Evolutionary conservation across 2,888 invertebrate species (phyloP).

Genomic region (Melinaea marsaeus): DNA sequence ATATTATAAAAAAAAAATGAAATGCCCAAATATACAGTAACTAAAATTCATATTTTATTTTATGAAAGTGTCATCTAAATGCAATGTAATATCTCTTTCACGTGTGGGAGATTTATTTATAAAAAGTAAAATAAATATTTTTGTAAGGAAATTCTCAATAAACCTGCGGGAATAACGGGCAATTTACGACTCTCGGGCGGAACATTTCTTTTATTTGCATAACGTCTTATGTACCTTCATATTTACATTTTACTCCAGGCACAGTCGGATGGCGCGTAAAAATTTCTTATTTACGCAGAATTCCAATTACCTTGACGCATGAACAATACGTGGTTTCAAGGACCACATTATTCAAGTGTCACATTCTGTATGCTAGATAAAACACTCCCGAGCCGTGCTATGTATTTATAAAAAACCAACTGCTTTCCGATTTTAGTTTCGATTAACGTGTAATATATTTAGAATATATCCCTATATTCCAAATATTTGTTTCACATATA

Average conservation of each 20-base stretch:
- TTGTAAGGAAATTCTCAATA: conserved; percentile 13
- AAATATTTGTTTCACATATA: too few relatives aligned
- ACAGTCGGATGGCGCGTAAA: conserved; percentile 16
- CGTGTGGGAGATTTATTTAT: conserved; percentile 2
- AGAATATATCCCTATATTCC: too few relatives aligned
- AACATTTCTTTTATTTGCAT: conserved; percentile 20
- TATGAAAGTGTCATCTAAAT: neutral
- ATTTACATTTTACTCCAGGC: conserved; percentile 24
- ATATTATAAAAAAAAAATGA: too few relatives aligned
- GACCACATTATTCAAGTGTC: neutral
- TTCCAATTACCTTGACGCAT: conserved; percentile 18
- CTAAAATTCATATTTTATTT: neutral
- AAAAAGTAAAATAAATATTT: conserved; percentile 5
- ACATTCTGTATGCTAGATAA: too few relatives aligned
- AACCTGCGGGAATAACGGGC: conserved; percentile 12
- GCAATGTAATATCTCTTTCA: conserved; percentile 6
- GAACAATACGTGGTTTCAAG: conserved; percentile 3
- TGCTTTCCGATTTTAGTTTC: too few relatives aligned
- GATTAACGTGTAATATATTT: too few relatives aligned
- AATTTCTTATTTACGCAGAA: conserved; percentile 21
- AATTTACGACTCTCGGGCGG: conserved; percentile 15
- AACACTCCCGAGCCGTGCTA: too few relatives aligned
- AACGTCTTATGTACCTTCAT: conserved; percentile 18
- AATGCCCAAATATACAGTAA: too few relatives aligned
- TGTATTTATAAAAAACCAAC: too few relatives aligned